A percentile compares a stretch with the other conserved stretches of the same genome.
Conservation (phyloP, 2,113 vertebrate genomes). For the Brienomyrus longianalis region DNA sequence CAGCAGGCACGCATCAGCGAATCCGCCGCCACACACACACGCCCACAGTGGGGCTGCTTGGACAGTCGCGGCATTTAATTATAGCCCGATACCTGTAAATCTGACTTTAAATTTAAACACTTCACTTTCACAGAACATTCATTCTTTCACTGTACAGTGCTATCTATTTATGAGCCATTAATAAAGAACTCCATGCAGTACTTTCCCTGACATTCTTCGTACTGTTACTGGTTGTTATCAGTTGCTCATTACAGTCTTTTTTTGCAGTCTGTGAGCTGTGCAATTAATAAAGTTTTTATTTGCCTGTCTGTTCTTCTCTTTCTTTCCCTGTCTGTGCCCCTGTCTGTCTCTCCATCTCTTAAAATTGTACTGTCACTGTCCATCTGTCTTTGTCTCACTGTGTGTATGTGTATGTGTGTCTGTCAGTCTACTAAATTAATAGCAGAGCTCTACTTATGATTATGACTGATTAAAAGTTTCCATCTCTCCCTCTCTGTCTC, state of each 20-base stretch:
- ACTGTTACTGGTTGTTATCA: background rate
- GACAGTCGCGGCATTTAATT: background rate
- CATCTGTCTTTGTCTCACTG: background rate
- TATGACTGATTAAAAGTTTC: background rate
- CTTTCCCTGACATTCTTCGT: background rate
- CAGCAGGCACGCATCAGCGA: slow-evolving; percentile 75
- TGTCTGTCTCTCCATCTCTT: background rate
- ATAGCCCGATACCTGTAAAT: background rate
- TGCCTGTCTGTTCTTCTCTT: background rate
- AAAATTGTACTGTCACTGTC: background rate
- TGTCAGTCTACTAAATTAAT: background rate
- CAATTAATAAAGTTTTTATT: background rate
- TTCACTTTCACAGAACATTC: background rate
- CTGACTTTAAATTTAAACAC: background rate
- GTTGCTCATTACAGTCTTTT: background rate
- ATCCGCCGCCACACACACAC: background rate
- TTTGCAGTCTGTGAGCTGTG: background rate
- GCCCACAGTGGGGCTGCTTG: background rate
- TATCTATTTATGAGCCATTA: background rate
- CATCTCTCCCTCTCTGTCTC: background rate
- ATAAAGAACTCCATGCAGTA: background rate
- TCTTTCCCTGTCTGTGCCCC: background rate
- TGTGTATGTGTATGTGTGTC: background rate
- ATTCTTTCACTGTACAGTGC: background rate
- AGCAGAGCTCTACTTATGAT: background rate